phyloP scores from a whole-genome alignment of 2,888 invertebrate genomes.

The Pristionchus japonicus region DNA sequence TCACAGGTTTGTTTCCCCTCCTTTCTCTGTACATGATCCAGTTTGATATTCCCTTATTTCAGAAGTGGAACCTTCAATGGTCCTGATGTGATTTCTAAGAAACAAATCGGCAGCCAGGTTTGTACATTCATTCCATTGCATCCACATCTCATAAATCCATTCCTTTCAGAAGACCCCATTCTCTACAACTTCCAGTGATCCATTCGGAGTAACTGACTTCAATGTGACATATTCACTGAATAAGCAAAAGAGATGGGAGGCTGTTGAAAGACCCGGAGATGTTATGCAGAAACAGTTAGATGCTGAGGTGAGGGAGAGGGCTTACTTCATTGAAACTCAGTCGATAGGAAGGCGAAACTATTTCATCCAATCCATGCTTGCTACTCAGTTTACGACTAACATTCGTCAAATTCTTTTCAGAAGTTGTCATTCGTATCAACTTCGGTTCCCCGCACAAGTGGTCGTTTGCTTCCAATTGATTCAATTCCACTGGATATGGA shows the following conservation, averaged over 20 bases:
- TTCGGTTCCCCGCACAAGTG: conserved; percentile 4
- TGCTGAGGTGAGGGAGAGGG: neutral
- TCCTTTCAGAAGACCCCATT: conserved; percentile 36
- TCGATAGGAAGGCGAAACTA: too few relatives aligned
- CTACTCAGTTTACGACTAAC: too few relatives aligned
- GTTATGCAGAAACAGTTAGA: neutral
- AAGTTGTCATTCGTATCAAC: neutral
- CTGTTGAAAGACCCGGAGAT: neutral
- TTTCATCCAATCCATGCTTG: too few relatives aligned
- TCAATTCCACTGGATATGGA: neutral
- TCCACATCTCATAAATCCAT: neutral
- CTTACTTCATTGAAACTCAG: too few relatives aligned
- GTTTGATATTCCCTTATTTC: neutral
- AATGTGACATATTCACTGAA: conserved; percentile 24
- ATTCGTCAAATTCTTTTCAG: neutral
- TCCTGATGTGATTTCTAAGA: conserved; percentile 20
- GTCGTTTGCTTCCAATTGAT: conserved; percentile 8
- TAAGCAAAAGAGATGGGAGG: conserved; percentile 45
- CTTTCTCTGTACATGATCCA: neutral
- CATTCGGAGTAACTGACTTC: conserved; percentile 23
- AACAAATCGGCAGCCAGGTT: conserved; percentile 40
- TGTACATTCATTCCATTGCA: neutral
- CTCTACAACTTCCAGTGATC: neutral
- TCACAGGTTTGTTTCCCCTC: neutral
- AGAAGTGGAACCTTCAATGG: conserved; percentile 1